Evolutionary conservation across 1,140 invertebrate species (phyloP).

Genomic region (Temnothorax nylanderi): DNA sequence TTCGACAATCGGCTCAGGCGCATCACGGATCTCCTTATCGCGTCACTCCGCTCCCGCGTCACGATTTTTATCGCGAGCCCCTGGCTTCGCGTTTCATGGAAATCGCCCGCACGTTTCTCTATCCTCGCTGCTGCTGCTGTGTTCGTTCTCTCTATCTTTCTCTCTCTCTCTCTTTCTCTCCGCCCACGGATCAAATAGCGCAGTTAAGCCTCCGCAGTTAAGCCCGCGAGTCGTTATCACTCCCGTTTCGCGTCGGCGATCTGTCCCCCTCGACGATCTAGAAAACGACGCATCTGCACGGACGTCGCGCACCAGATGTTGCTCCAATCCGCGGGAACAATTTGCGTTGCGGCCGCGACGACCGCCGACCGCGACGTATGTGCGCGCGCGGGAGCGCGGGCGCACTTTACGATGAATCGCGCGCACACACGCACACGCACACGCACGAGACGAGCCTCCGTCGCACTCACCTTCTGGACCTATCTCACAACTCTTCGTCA

Average conservation of each 20-base stretch:
- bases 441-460: not conserved
- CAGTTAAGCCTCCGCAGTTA: not conserved
- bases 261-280: not conserved
- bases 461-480: conserved; percentile 66
- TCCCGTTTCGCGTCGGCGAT: not conserved
- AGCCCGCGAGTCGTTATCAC: not conserved
- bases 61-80: conserved; percentile 40
- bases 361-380: not conserved
- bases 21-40: conserved; percentile 17
- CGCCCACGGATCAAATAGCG: not conserved
- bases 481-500: conserved; percentile 63
- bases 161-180: not conserved
- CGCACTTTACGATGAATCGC: not conserved
- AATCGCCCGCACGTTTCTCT: conserved; percentile 28
- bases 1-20: not conserved
- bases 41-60: not conserved
- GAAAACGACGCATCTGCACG: not conserved
- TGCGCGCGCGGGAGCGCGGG: not conserved
- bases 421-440: not conserved
- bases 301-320: conserved; percentile 41
- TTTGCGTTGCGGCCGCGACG: not conserved
- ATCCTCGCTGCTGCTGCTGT: not conserved
- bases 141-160: not conserved
- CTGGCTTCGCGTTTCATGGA: conserved; percentile 33
- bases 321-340: conserved; percentile 4